These are phyloP conservation scores for Dynastes hyllus DNA, from an alignment of 2,888 invertebrate species.

Conservation along the genomic window DNA sequence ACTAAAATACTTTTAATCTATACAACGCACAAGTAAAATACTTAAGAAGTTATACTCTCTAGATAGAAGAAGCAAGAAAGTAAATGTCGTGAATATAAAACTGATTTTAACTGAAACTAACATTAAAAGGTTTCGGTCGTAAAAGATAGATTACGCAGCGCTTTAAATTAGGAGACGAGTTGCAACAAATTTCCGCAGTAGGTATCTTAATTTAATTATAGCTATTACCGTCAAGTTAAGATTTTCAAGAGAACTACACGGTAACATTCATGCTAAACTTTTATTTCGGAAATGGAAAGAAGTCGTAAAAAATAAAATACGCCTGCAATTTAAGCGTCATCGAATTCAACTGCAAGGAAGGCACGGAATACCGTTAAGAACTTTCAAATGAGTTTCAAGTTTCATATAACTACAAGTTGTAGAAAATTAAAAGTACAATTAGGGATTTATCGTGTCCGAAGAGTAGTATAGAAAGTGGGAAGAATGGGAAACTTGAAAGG, in stretches of 20 bases:
- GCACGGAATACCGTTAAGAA: constrained; percentile 11
- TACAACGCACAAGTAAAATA: too few relatives aligned
- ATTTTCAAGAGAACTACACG: constrained; percentile 22
- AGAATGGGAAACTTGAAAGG: background rate
- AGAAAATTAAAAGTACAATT: constrained; percentile 44
- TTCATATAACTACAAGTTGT: constrained; percentile 27
- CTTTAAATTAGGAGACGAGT: background rate
- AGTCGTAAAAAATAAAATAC: constrained; percentile 15
- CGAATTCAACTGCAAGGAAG: constrained; percentile 18
- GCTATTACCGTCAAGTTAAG: background rate
- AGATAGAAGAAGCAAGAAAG: too few relatives aligned
- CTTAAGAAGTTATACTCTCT: too few relatives aligned
- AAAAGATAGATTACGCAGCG: background rate
- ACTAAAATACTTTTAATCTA: too few relatives aligned
- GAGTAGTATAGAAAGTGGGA: constrained; percentile 6
- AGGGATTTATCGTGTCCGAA: constrained; percentile 19
- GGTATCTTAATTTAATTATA: background rate
- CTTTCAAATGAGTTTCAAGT: constrained; percentile 40
- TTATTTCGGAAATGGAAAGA: constrained; percentile 23
- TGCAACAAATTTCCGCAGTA: constrained; percentile 1
- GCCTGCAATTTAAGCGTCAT: constrained; percentile 33
- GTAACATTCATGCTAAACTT: background rate
- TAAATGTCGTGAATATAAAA: background rate
- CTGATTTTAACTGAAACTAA: background rate
- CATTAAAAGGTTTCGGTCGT: background rate